These are phyloP conservation scores for Ailuropoda melanoleuca DNA, from an alignment of 2,113 vertebrate species.

Conservation along the genomic window DNA sequence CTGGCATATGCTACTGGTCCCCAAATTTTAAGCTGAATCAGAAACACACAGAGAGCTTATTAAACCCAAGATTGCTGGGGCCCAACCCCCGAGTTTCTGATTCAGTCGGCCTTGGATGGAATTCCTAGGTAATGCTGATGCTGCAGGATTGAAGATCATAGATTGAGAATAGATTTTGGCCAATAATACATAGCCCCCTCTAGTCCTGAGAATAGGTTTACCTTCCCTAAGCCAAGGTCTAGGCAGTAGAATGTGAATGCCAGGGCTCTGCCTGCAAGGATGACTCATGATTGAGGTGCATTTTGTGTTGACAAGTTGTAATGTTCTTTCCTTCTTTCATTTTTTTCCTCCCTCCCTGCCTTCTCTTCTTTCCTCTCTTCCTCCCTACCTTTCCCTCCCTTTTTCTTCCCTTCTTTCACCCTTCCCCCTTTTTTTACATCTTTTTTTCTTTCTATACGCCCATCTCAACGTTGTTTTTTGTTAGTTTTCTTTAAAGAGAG, in stretches of 20 bases:
- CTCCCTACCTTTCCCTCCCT: too few species aligned
- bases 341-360: fast-evolving
- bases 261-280: not conserved
- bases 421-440: not conserved
- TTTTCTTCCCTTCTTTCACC: too few species aligned
- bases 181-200: not conserved
- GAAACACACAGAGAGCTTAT: not conserved
- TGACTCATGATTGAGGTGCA: not conserved
- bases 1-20: not conserved
- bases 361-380: not conserved
- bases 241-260: not conserved
- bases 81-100: not conserved
- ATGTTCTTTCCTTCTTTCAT: not conserved
- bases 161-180: not conserved
- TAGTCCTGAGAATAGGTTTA: not conserved
- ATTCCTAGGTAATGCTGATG: not conserved
- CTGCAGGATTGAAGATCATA: not conserved
- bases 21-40: not conserved
- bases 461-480: not conserved
- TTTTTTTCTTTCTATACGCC: not conserved
- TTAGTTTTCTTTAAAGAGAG: not conserved
- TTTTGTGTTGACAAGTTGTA: not conserved
- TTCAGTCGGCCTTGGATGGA: not conserved
- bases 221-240: not conserved
- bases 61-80: not conserved